phyloP scores from a whole-genome alignment of 2,797 vertebrate species.

The Phataginus tricuspis region DNA sequence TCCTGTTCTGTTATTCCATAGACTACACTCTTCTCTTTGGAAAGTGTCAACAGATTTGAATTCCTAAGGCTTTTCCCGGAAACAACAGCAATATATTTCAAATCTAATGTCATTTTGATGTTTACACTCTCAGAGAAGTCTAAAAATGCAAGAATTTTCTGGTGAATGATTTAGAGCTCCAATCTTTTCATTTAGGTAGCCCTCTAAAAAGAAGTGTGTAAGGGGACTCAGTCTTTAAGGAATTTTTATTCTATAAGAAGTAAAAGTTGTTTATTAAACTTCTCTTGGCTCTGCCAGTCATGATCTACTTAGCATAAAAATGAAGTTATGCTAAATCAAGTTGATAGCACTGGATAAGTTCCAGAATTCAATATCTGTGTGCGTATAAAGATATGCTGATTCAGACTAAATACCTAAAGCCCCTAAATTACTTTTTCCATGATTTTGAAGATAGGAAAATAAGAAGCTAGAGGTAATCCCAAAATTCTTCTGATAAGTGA shows the following conservation, averaged over 20 bases:
- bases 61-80: background rate
- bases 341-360: background rate
- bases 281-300: background rate
- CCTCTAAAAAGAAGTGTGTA: background rate
- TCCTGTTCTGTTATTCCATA: background rate
- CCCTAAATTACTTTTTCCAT: background rate
- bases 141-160: constrained; percentile 13
- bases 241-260: constrained; percentile 23
- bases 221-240: background rate
- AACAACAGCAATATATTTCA: background rate
- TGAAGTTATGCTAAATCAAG: constrained; percentile 45
- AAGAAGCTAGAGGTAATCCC: constrained; percentile 9
- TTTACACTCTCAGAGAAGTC: background rate
- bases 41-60: background rate
- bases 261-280: background rate
- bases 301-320: constrained; percentile 24
- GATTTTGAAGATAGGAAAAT: constrained; percentile 18
- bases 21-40: background rate
- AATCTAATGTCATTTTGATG: constrained; percentile 3
- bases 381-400: background rate
- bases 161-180: background rate
- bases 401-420: background rate
- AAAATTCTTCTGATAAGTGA: constrained; percentile 35
- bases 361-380: constrained; percentile 5
- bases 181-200: background rate